phyloP scores from a whole-genome alignment of 2,888 invertebrate species.

The Druceiella hillmani region DNA sequence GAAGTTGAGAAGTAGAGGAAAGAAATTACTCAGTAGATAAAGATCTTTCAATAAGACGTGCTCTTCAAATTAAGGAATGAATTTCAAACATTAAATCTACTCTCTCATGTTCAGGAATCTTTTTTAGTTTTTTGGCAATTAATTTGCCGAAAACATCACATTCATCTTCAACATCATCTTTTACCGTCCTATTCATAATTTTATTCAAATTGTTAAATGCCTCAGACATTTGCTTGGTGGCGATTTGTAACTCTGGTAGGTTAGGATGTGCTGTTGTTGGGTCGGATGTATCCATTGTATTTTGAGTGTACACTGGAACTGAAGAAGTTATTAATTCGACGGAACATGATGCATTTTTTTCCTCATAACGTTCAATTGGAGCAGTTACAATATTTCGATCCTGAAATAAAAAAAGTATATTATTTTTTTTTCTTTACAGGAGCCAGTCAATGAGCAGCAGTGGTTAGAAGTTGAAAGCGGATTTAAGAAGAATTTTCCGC shows the following conservation, averaged over 20 bases:
- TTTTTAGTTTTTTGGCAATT: conserved; percentile 10
- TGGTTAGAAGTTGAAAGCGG: too few species aligned
- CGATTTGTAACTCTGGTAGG: background rate
- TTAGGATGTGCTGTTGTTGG: background rate
- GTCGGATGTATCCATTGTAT: background rate
- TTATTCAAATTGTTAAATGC: background rate
- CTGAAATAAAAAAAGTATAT: background rate
- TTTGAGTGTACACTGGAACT: background rate
- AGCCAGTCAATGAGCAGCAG: too few species aligned
- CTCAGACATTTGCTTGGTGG: background rate
- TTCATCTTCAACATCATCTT: conserved; percentile 1
- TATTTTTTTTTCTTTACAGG: background rate
- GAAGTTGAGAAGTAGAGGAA: too few species aligned
- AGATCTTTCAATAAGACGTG: too few species aligned
- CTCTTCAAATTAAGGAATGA: conserved; percentile 4
- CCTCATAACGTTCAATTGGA: background rate
- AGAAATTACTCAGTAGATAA: too few species aligned
- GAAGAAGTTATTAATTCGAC: background rate
- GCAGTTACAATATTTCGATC: conserved; percentile 1
- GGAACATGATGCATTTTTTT: background rate
- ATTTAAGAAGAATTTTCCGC: conserved; percentile 15
- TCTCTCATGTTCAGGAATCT: conserved; percentile 5
- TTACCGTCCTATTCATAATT: background rate
- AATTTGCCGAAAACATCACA: conserved; percentile 6
- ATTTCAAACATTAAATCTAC: conserved; percentile 6